Percentiles rank a stretch among this genome's conserved stretches.
These are phyloP conservation scores for Paraplagusia blochii DNA, from an alignment of 2,113 vertebrate genomes.

Conservation along the genomic window DNA sequence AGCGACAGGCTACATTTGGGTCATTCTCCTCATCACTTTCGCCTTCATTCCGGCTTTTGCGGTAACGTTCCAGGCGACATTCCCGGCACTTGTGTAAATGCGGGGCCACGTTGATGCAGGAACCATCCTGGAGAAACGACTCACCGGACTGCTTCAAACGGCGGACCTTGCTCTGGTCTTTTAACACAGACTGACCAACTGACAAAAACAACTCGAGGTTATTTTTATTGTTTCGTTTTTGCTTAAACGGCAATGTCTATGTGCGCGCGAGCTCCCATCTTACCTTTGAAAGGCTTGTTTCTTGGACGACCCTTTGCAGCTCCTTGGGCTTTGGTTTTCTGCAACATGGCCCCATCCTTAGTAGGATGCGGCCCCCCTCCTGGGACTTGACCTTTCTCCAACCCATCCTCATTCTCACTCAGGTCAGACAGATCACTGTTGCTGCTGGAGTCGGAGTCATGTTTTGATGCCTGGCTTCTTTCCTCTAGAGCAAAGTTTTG, in stretches of 20 bases:
- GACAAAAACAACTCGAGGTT: slow-evolving; percentile 23
- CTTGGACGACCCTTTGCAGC: slow-evolving; percentile 87
- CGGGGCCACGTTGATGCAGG: slow-evolving; percentile 97
- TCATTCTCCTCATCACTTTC: slow-evolving; percentile 87
- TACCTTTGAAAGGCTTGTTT: slow-evolving; percentile 94
- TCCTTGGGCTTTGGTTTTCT: slow-evolving; percentile 85
- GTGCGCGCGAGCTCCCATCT: slow-evolving; percentile 11
- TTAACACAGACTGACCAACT: slow-evolving; percentile 95
- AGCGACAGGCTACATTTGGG: slow-evolving; percentile 94
- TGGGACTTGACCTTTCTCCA: slow-evolving; percentile 76
- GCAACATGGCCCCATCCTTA: slow-evolving; percentile 76
- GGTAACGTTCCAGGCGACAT: slow-evolving; percentile 94
- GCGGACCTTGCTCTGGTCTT: slow-evolving; percentile 94
- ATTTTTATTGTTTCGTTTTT: neutral
- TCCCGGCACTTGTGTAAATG: slow-evolving; percentile 98
- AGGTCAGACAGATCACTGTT: slow-evolving; percentile 97
- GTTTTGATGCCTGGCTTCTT: slow-evolving; percentile 85
- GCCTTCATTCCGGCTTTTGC: slow-evolving; percentile 89
- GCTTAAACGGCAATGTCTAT: neutral
- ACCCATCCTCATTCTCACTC: slow-evolving; percentile 91
- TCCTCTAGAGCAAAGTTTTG: slow-evolving; percentile 94
- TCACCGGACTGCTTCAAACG: slow-evolving; percentile 97
- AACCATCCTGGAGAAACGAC: slow-evolving; percentile 96
- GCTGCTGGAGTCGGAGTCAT: slow-evolving; percentile 92
- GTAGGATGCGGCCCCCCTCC: slow-evolving; percentile 27